A percentile compares a stretch with the other conserved stretches of the same genome.
phyloP scores from a whole-genome alignment of 2,113 vertebrate genomes.

The Meleagris gallopavo region DNA sequence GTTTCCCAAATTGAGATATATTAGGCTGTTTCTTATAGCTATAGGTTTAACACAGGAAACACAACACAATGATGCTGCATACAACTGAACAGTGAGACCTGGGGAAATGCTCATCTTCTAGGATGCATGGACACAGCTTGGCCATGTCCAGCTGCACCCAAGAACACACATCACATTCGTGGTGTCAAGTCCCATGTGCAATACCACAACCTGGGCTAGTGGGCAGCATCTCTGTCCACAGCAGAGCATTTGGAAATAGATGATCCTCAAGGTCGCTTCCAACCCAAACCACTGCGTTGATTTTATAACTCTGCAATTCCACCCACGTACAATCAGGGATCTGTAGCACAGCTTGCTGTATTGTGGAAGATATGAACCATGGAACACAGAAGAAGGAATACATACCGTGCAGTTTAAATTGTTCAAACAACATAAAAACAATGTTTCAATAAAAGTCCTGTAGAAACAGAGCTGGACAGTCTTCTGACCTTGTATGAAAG shows the following conservation, averaged over 20 bases:
- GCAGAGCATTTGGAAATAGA: no score
- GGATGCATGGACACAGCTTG: neutral
- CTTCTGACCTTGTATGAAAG: neutral
- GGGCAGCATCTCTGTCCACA: no score
- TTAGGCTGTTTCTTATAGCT: neutral
- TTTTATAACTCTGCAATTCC: neutral
- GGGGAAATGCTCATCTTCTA: neutral
- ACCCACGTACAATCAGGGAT: neutral
- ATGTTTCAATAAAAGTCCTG: neutral
- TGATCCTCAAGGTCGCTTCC: no score
- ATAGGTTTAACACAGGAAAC: neutral
- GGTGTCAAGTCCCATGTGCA: neutral
- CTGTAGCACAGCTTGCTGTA: accelerated
- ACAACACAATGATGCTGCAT: neutral
- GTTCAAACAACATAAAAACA: neutral
- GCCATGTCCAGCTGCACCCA: no score
- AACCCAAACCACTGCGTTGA: neutral
- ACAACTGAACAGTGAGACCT: neutral
- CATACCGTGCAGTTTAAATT: neutral
- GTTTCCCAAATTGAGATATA: neutral
- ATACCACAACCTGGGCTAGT: neutral
- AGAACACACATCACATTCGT: neutral
- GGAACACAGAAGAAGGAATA: neutral
- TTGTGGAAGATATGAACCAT: neutral
- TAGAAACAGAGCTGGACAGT: neutral